These are phyloP conservation scores for Oxyruncus cristatus DNA, from an alignment of 2,113 vertebrate species.

Conservation along the genomic window DNA sequence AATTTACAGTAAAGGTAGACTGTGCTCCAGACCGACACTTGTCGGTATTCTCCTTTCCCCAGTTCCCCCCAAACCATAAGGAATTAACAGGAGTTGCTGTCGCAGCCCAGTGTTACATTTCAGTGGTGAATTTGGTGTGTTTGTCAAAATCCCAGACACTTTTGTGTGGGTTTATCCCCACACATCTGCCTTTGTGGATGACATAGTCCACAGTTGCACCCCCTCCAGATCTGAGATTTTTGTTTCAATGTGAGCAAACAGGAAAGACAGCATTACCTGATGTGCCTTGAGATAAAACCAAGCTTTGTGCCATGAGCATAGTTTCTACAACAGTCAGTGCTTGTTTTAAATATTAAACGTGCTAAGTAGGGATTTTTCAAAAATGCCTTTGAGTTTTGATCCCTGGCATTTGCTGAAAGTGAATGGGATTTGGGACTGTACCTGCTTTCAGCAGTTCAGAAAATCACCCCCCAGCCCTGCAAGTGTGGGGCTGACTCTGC, in stretches of 20 bases:
- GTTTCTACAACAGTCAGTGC: background rate
- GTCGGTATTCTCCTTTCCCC: background rate
- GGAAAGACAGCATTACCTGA: background rate
- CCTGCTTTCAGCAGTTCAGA: background rate
- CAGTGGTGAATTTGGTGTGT: background rate
- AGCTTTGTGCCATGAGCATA: background rate
- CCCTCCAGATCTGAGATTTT: background rate
- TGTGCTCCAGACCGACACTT: background rate
- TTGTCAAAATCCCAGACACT: background rate
- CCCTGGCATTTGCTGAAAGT: background rate
- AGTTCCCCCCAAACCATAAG: background rate
- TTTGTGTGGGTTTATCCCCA: background rate
- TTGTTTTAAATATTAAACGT: background rate
- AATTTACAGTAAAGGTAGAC: background rate
- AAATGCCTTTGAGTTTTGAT: background rate
- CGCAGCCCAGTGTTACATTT: background rate
- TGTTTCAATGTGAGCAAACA: background rate
- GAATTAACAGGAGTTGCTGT: background rate
- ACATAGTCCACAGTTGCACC: background rate
- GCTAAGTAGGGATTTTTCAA: background rate
- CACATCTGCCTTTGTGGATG: background rate
- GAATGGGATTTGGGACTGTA: background rate
- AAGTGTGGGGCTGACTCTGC: background rate
- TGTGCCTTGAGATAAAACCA: background rate
- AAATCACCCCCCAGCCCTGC: background rate